Conservation (phyloP, 2,888 invertebrate species). For the Gonocerus acuteangulatus region DNA sequence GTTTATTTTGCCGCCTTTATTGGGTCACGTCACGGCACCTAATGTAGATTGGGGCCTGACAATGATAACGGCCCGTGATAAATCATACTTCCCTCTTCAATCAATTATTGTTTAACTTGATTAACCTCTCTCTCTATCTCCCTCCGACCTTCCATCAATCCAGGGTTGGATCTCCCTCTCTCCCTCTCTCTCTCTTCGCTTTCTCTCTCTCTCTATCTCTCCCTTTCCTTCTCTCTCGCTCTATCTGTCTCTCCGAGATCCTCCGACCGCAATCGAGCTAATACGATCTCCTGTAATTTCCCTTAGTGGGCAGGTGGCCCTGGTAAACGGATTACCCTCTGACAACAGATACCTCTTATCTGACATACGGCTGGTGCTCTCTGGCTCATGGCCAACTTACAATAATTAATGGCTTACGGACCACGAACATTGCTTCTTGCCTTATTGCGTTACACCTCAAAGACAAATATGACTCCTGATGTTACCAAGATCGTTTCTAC, state of each 20-base stretch:
- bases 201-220: not conserved
- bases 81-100: slow-evolving; percentile 17
- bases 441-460: too few species aligned
- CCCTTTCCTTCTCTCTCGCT: not conserved
- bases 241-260: too few species aligned
- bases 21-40: not conserved
- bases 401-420: too few species aligned
- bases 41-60: slow-evolving; percentile 15
- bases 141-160: not conserved
- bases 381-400: too few species aligned
- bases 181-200: not conserved
- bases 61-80: slow-evolving; percentile 10
- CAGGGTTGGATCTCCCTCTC: not conserved
- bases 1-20: too few species aligned
- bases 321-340: too few species aligned
- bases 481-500: too few species aligned
- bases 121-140: not conserved
- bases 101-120: slow-evolving; percentile 19
- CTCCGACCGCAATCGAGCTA: slow-evolving; percentile 7
- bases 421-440: too few species aligned
- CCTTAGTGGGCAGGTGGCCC: slow-evolving; percentile 11
- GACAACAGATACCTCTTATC: too few species aligned
- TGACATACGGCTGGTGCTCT: too few species aligned
- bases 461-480: too few species aligned
- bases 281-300: slow-evolving; percentile 11